These are phyloP conservation scores for Patiria pectinifera DNA, from an alignment of 53 echinoderm and acorn worm genomes.

Conservation along the genomic window DNA sequence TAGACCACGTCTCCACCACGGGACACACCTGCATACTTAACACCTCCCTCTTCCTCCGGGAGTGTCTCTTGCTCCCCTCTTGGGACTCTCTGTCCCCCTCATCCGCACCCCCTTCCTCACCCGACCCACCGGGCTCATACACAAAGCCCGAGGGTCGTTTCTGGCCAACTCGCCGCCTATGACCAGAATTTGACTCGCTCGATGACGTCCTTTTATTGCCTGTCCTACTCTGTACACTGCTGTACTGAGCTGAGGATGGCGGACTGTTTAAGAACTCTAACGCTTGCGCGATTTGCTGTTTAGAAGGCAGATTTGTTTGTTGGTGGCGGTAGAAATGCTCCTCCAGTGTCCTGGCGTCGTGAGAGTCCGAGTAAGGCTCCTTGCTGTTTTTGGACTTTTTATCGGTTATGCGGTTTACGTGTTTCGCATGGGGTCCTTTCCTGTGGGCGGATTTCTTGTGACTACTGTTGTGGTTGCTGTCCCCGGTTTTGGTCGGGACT, in stretches of 20 bases:
- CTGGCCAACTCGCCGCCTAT: neutral
- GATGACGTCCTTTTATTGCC: neutral
- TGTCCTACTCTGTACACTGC: conserved; percentile 6
- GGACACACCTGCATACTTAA: conserved; percentile 60
- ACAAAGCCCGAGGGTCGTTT: neutral
- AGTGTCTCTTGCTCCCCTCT: neutral
- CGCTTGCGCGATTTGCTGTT: conserved; percentile 27
- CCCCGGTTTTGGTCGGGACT: neutral
- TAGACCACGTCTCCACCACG: conserved; percentile 66
- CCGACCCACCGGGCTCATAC: conserved; percentile 17
- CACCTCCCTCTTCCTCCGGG: conserved; percentile 50
- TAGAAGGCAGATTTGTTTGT: conserved; percentile 17
- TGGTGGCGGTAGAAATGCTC: conserved; percentile 20
- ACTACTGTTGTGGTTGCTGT: neutral
- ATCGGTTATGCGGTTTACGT: conserved; percentile 37
- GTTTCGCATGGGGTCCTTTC: neutral
- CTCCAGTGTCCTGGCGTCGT: conserved; percentile 8
- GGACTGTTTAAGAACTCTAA: neutral
- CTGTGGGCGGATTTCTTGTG: neutral
- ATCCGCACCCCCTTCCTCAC: neutral
- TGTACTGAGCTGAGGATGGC: neutral
- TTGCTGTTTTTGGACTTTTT: conserved; percentile 27
- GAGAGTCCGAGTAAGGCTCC: conserved; percentile 41
- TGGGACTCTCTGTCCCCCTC: neutral
- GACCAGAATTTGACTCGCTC: neutral